These are phyloP conservation scores for Nerophis lumbriciformis DNA, from an alignment of 2,113 vertebrate genomes.

Conservation along the genomic window DNA sequence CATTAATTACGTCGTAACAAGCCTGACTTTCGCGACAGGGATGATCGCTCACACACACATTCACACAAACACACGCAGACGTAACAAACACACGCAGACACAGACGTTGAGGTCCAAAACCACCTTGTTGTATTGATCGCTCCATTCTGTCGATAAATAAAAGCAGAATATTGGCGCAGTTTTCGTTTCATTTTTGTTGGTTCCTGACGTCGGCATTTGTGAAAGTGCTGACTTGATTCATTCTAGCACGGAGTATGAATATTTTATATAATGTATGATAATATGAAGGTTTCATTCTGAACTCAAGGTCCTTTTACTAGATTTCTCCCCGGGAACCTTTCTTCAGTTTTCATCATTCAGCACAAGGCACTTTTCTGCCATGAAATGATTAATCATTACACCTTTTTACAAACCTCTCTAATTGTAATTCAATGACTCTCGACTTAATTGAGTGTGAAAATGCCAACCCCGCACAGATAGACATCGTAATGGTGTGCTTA, in stretches of 20 bases:
- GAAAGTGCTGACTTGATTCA: not conserved
- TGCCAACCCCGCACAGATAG: too few relatives aligned
- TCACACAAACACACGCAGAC: too few relatives aligned
- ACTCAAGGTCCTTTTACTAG: not conserved
- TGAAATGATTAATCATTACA: too few relatives aligned
- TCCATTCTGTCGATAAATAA: not conserved
- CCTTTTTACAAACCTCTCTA: too few relatives aligned
- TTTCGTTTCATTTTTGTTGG: not conserved
- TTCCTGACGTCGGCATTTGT: not conserved
- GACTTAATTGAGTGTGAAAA: too few relatives aligned
- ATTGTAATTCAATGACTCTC: too few relatives aligned
- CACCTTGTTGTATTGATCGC: not conserved
- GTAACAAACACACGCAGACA: too few relatives aligned
- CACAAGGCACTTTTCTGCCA: too few relatives aligned
- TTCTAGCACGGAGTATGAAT: not conserved
- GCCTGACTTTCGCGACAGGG: too few relatives aligned
- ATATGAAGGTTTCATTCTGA: conserved; percentile 2
- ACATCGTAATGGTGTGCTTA: too few relatives aligned
- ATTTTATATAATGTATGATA: conserved; percentile 10
- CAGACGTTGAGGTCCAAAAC: not conserved
- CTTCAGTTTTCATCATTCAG: not conserved
- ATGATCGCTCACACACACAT: too few relatives aligned
- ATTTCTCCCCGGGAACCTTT: not conserved
- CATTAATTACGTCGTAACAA: too few relatives aligned
- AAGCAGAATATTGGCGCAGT: not conserved